Base-by-base conservation (phyloP, 2,113 vertebrate genomes). In the Scomber japonicus region DNA sequence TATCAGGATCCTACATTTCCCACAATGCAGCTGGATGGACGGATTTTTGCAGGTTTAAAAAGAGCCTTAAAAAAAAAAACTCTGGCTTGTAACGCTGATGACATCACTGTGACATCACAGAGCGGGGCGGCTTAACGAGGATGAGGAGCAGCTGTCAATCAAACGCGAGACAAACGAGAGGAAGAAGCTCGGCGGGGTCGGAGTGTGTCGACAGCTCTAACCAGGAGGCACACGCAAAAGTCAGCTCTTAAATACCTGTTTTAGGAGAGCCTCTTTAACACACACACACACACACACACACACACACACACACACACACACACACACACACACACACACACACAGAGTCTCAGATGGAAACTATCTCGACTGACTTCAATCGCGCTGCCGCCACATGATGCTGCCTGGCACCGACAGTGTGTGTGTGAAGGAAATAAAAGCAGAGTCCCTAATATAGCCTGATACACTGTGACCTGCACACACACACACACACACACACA, bases 341-440 rank as follows among this genome's bases (percentile, higher is more conserved):
- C 71, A 7, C 19, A 1, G 1, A 24, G 30, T 67, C 49, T 78
- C 81, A 70, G 3, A 77, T 85, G 86, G 86, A 88, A 88, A 88
- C 86, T 88, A 88, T 88, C 83, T 85, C 16, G 49, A 65, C 62
- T 45, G 80, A 78, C 83, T 88, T 83, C 83, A 85, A 80, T 78
- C 54, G 0, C 24, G 11, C 14, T 14, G 49, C 85, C 46, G 62
- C 53, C 53, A 54, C 53, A 21, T 54, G 53, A 54, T 19, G 53
- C 53, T 54, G 53, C 69, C 72, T 84, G 78, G 62, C 79, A 74
- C 40, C 11, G 59, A 5, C 8, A 48, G 62, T 66, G 81, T 68
- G 64, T 44, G 46, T 66, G 74, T 63, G 61, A 62, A 71, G 51
- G 64, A 64, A 64, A 81, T 81, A 83, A 87, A 87, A 83, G 68